Conservation (phyloP, 2,888 invertebrate species). For the Noctua comes region DNA sequence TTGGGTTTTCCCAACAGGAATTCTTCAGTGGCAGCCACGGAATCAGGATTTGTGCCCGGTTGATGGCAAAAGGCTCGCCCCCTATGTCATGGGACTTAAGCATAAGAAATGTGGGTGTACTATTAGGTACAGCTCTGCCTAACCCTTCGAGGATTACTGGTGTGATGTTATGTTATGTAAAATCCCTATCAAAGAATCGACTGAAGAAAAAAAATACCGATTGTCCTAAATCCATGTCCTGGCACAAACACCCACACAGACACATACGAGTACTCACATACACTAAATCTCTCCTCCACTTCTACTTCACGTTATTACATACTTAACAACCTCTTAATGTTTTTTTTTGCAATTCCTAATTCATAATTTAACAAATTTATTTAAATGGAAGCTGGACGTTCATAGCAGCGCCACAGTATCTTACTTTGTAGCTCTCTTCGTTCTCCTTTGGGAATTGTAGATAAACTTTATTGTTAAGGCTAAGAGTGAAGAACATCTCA, state of each 20-base stretch:
- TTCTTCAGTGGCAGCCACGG: background rate
- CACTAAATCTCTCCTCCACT: too few species aligned
- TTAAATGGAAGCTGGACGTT: background rate
- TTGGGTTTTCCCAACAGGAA: background rate
- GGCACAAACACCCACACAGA: too few species aligned
- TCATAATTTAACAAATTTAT: background rate
- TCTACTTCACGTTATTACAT: background rate
- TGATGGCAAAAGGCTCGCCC: background rate
- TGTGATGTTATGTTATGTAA: too few species aligned
- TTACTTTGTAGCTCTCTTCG: background rate
- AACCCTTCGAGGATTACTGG: too few species aligned
- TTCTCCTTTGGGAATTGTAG: background rate
- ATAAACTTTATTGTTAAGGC: conserved; percentile 26
- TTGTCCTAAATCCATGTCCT: too few species aligned
- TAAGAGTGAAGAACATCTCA: conserved; percentile 69
- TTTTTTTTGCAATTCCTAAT: too few species aligned
- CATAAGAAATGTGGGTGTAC: background rate
- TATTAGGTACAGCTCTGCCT: background rate
- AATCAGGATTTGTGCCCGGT: background rate
- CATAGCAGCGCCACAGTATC: background rate
- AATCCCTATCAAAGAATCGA: background rate
- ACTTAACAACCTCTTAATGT: background rate
- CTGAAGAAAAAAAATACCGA: too few species aligned
- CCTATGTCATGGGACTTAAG: background rate
- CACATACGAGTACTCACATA: too few species aligned